phyloP scores from a whole-genome alignment of 2,797 vertebrate species.

The Cirrhinus molitorella region DNA sequence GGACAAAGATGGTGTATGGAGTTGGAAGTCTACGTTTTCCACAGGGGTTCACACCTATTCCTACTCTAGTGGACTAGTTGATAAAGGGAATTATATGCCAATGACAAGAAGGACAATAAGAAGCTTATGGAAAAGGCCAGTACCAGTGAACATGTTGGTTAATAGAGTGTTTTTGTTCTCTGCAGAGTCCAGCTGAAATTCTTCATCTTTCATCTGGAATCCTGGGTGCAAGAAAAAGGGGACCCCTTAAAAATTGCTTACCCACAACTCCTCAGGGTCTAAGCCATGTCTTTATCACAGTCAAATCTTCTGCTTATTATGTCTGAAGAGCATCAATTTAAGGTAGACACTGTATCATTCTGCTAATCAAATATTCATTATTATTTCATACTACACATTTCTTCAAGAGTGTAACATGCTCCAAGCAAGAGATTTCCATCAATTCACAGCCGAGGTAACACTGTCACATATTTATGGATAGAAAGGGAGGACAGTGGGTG shows the following conservation, averaged over 20 bases:
- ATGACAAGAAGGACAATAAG: slow-evolving; percentile 80
- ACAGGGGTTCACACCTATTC: slow-evolving; percentile 75
- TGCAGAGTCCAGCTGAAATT: slow-evolving; percentile 86
- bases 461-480: slow-evolving; percentile 46
- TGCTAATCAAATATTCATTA: slow-evolving; percentile 54
- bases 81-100: slow-evolving; percentile 70
- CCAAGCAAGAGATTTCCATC: slow-evolving; percentile 49
- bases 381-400: slow-evolving; percentile 70
- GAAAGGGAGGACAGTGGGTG: slow-evolving; percentile 21
- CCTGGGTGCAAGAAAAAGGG: slow-evolving; percentile 85
- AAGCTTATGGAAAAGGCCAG: slow-evolving; percentile 76
- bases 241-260: slow-evolving; percentile 82
- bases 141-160: slow-evolving; percentile 89
- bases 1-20: slow-evolving; percentile 66
- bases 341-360: slow-evolving; percentile 45
- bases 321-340: slow-evolving; percentile 31
- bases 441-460: slow-evolving; percentile 47
- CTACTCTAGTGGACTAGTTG: slow-evolving; percentile 48
- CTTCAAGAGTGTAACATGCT: slow-evolving; percentile 53
- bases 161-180: slow-evolving; percentile 89
- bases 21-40: slow-evolving; percentile 73
- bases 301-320: slow-evolving; percentile 63
- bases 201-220: slow-evolving; percentile 89
- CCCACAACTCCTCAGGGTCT: slow-evolving; percentile 70
- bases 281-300: slow-evolving; percentile 70